Base-by-base conservation (phyloP, 2,797 vertebrate genomes). In the Discoglossus pictus region DNA sequence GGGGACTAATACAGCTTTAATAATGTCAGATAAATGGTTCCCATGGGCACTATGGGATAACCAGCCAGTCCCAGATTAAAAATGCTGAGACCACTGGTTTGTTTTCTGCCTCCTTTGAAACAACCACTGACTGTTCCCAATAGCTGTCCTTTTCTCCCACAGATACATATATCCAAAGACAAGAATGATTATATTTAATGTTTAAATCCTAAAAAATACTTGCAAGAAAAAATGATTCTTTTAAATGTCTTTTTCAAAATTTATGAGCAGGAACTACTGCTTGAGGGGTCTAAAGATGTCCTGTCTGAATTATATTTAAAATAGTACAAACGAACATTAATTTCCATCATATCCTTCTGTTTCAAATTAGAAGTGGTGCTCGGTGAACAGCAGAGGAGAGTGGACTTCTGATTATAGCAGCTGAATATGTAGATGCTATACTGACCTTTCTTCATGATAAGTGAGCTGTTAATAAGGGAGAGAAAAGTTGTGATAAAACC, bases 401-500 rank as follows among this genome's bases (percentile, higher is more conserved):
- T 25, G 58, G 23, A 42, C 31, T 46, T 43, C 44, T 63, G 60
- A 70, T 63, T 63, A 52, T 43, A 13, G 10, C 36, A 50, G 50
- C 42, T 63, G 51, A 70, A 70, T 70, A 70, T 63, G 68, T 48
- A 70, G 59, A 70, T 70, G 36, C 21, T 11, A 16, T 36, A 27
- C 20, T 63, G 52, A 70, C 68, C 68, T 70, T 70, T 70, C 23
- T 15, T 40, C 12, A 38, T 39, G 53, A 46, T 11, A 47, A 48
- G 34, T 46, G 50, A 54, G 20, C 36, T 18, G 27, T 23, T 47
- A 50, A 34, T n/a, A 47, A n/a, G 23, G 18, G 34, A 1, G 7
- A 12, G 23, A 16, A 16, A 34, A 25, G 25, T 4, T 18, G 23
- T 25, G 23, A 24, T 6, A 36, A 21, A 10, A 47, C 4, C 4